These are phyloP conservation scores for Spisula subtruncata DNA, from an alignment of 2,888 invertebrate species.

Conservation along the genomic window DNA sequence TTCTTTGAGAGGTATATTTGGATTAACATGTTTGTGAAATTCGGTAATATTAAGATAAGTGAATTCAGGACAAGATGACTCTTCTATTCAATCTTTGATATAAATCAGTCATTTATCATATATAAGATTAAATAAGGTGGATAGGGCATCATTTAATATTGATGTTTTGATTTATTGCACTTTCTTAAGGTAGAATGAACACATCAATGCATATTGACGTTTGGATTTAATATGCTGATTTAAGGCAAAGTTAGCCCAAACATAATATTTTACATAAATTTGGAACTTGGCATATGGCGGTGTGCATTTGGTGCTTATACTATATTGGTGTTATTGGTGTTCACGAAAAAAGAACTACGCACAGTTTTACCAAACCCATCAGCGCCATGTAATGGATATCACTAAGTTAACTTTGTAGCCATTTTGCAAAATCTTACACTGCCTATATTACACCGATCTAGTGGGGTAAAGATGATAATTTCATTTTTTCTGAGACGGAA, in stretches of 20 bases:
- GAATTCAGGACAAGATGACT: conserved; percentile 6
- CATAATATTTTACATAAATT: not conserved
- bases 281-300: not conserved
- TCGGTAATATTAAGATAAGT: not conserved
- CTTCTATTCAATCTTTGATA: conserved; percentile 11
- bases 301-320: not conserved
- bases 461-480: too few species aligned
- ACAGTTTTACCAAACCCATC: not conserved
- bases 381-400: too few species aligned
- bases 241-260: not conserved
- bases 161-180: not conserved
- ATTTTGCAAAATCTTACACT: too few species aligned
- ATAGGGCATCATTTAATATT: not conserved
- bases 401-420: too few species aligned
- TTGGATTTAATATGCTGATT: not conserved
- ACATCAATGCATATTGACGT: not conserved
- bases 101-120: conserved; percentile 12
- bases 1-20: not conserved
- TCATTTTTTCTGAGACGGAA: too few species aligned
- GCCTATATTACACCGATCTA: too few species aligned
- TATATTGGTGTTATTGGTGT: not conserved
- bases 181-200: not conserved
- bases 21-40: not conserved
- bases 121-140: not conserved
- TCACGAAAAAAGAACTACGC: not conserved